These are phyloP conservation scores for Cryptoblepharus egeriae DNA, from an alignment of 2,797 vertebrate species.

Conservation along the genomic window DNA sequence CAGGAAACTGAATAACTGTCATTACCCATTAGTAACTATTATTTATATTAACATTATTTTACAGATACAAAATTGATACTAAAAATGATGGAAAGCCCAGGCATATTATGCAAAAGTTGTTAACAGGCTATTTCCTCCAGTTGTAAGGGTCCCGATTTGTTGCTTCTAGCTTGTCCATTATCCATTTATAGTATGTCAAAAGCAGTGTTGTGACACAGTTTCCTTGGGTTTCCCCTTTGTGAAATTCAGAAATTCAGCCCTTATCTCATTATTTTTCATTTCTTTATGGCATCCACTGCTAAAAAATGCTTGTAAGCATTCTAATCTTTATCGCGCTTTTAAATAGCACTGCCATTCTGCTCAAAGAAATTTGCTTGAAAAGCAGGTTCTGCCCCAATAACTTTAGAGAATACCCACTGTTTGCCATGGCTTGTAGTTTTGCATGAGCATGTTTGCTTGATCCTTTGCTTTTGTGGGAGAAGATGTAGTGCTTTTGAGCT, in stretches of 20 bases:
- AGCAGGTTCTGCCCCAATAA: accelerated
- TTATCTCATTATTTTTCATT: slow-evolving; percentile 25
- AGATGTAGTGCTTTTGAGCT: neutral
- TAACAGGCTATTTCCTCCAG: neutral
- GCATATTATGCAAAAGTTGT: slow-evolving; percentile 6
- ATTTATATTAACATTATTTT: no score
- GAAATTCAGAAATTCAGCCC: slow-evolving; percentile 59
- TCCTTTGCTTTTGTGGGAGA: neutral
- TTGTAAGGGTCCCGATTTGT: neutral
- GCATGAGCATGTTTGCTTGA: neutral
- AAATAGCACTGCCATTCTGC: neutral
- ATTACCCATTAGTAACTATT: no score
- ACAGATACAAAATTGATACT: no score
- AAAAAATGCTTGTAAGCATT: neutral
- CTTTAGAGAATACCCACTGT: neutral
- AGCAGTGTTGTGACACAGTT: slow-evolving; percentile 54
- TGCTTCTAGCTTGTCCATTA: neutral
- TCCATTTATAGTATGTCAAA: slow-evolving; percentile 21
- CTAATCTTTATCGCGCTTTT: neutral
- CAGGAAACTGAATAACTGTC: no score
- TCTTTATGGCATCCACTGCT: neutral
- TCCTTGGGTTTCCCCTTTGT: neutral
- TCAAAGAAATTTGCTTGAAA: neutral
- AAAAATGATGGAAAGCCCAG: no score
- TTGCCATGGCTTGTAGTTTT: accelerated